Conservation (phyloP, 2,113 vertebrate species). For the Megaceryle torquata region DNA sequence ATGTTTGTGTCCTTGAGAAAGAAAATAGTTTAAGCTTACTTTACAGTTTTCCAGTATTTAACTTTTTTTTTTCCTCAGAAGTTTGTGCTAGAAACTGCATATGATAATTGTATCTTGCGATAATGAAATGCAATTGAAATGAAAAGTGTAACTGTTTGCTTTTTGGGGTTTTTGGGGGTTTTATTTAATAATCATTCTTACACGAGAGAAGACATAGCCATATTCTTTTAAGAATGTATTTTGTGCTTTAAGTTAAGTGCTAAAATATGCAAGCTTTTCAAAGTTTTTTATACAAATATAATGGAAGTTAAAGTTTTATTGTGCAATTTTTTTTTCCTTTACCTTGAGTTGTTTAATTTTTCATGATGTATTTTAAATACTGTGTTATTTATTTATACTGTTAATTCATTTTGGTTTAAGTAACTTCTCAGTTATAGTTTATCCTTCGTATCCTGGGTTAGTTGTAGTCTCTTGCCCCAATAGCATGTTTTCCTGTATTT, state of each 20-base stretch:
- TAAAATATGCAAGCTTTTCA: neutral
- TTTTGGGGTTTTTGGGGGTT: neutral
- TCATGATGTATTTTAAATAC: conserved; percentile 9
- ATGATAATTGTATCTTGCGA: neutral
- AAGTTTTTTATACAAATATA: neutral
- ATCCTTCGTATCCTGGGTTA: conserved; percentile 19
- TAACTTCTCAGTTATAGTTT: neutral
- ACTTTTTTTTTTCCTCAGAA: neutral
- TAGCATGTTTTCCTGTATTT: conserved; percentile 71
- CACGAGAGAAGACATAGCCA: neutral
- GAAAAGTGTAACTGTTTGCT: neutral
- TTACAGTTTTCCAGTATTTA: neutral
- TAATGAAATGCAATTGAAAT: conserved; percentile 16
- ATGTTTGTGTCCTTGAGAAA: neutral
- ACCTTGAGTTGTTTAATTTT: neutral
- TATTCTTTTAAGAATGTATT: neutral
- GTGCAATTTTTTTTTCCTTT: conserved; percentile 13
- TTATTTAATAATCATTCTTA: neutral
- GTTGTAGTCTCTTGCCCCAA: conserved; percentile 66
- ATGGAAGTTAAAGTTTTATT: conserved; percentile 3
- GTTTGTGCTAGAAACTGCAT: neutral
- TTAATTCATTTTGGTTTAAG: conserved; percentile 27
- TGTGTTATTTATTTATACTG: neutral
- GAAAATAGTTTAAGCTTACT: neutral
- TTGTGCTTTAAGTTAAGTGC: neutral